Percentiles rank a stretch among this genome's conserved stretches.
These are phyloP conservation scores for Formicarius rufipectus DNA, from an alignment of 2,113 vertebrate species.

Conservation along the genomic window DNA sequence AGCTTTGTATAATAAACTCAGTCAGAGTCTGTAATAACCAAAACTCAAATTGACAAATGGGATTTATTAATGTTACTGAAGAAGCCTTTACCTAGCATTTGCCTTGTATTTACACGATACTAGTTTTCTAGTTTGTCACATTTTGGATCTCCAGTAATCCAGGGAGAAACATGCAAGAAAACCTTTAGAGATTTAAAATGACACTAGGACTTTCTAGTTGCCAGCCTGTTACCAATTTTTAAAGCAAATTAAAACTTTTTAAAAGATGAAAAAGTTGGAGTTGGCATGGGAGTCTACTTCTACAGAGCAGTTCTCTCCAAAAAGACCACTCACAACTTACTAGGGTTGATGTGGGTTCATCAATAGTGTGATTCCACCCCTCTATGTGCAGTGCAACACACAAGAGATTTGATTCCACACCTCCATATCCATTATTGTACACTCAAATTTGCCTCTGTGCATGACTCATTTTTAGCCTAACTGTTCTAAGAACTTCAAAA, in stretches of 20 bases:
- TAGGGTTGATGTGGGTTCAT: not conserved
- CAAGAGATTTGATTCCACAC: too few relatives aligned
- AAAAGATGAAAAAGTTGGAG: not conserved
- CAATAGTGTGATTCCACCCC: not conserved
- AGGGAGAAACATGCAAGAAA: not conserved
- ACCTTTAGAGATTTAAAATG: not conserved
- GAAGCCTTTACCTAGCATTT: not conserved
- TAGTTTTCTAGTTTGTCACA: not conserved
- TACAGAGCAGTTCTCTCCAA: not conserved
- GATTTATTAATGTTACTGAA: not conserved
- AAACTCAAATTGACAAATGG: not conserved
- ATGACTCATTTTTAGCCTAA: not conserved
- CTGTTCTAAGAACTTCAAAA: not conserved
- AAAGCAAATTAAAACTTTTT: not conserved
- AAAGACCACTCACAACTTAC: not conserved
- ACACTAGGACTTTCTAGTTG: not conserved
- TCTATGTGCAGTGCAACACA: too few relatives aligned
- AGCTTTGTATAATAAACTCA: not conserved
- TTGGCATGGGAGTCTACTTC: not conserved
- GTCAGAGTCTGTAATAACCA: not conserved
- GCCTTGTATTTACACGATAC: not conserved
- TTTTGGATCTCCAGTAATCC: not conserved
- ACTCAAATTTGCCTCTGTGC: not conserved
- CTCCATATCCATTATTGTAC: not conserved
- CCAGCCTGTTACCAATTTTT: not conserved